phyloP scores from a whole-genome alignment of 2,113 vertebrate species.

The Notechis scutatus region DNA sequence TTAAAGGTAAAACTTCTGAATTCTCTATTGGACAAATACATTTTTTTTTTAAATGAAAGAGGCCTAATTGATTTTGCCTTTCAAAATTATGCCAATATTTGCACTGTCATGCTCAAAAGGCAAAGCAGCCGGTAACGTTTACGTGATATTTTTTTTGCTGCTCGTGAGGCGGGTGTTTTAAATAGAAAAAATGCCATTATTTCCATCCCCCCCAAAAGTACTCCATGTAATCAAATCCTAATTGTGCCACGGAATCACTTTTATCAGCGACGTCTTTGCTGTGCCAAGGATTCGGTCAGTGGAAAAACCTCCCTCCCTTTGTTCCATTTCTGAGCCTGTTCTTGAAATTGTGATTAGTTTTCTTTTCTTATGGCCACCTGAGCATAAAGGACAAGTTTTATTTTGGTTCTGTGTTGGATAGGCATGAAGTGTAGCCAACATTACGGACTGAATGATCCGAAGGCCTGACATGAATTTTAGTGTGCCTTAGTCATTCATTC shows the following conservation, averaged over 20 bases:
- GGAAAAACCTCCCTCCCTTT: neutral
- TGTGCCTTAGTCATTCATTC: neutral
- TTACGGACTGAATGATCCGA: neutral
- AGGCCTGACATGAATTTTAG: neutral
- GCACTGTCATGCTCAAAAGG: neutral
- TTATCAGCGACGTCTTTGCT: neutral
- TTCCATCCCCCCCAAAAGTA: neutral
- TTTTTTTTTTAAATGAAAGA: neutral
- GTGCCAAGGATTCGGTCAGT: neutral
- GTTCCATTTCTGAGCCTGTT: neutral
- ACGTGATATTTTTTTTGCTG: neutral
- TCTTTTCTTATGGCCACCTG: neutral
- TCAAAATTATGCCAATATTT: neutral
- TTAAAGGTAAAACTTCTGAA: neutral
- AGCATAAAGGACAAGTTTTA: constrained; percentile 43
- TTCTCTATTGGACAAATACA: neutral
- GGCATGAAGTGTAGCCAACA: constrained; percentile 5
- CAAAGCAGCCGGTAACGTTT: neutral
- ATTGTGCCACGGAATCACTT: neutral
- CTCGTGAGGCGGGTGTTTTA: neutral
- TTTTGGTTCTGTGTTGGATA: constrained; percentile 26
- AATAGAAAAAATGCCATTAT: neutral
- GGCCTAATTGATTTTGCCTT: neutral
- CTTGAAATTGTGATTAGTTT: constrained; percentile 11
- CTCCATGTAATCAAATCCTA: neutral